Evolutionary conservation across 2,888 invertebrate genomes (phyloP).

Genomic region (Abrostola triplasia): DNA sequence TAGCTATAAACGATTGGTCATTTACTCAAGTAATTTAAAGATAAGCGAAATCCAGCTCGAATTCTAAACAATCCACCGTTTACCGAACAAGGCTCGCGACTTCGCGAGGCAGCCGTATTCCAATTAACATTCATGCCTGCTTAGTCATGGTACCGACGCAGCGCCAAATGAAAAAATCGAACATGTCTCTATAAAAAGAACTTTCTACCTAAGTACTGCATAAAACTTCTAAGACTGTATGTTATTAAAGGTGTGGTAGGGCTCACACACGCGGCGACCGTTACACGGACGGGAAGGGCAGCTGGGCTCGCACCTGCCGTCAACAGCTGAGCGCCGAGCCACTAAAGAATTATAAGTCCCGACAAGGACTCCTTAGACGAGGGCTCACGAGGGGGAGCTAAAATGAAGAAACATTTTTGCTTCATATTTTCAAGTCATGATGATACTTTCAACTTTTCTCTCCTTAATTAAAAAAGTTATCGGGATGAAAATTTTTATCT

Average conservation of each 20-base stretch:
- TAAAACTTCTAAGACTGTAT: slow-evolving; percentile 8
- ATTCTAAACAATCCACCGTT: slow-evolving; percentile 43
- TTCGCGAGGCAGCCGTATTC: slow-evolving; percentile 34
- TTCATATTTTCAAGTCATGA: slow-evolving; percentile 14
- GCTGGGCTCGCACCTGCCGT: slow-evolving; percentile 67
- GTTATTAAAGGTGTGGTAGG: slow-evolving; percentile 22
- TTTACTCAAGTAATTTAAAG: slow-evolving; percentile 28
- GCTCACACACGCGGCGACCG: slow-evolving; percentile 58
- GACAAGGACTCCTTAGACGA: slow-evolving; percentile 32
- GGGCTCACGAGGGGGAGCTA: slow-evolving; percentile 38
- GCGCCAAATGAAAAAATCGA: slow-evolving; percentile 28
- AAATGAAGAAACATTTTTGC: slow-evolving; percentile 25
- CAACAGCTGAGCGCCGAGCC: slow-evolving; percentile 57
- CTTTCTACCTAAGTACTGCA: slow-evolving; percentile 16
- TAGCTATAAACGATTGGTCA: slow-evolving; percentile 13
- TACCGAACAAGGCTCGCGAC: slow-evolving; percentile 30
- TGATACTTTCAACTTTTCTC: not conserved
- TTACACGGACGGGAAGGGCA: slow-evolving; percentile 59
- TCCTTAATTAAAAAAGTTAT: slow-evolving; percentile 3
- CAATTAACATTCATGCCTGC: slow-evolving; percentile 55
- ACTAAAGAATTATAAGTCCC: slow-evolving; percentile 33
- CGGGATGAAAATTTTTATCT: not conserved
- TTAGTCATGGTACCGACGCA: slow-evolving; percentile 51
- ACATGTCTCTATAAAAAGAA: slow-evolving; percentile 11
- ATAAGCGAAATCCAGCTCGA: slow-evolving; percentile 17